Conservation (phyloP, 64 coral and sea anemone species). For the Stichodactyla mertensii region DNA sequence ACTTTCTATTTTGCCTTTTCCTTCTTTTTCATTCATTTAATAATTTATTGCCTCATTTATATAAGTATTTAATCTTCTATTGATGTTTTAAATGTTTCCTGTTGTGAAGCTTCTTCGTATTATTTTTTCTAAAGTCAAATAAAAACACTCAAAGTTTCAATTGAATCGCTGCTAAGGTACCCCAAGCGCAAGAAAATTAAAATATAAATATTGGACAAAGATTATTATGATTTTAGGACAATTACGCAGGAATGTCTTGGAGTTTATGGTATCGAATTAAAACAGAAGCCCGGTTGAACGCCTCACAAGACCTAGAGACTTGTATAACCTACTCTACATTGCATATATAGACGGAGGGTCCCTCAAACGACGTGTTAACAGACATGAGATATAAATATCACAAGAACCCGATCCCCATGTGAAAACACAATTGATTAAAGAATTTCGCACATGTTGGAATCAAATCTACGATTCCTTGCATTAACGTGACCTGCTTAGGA, state of each 20-base stretch:
- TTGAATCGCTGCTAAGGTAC: not conserved
- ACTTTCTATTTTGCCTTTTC: not conserved
- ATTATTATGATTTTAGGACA: not conserved
- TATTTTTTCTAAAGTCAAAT: not conserved
- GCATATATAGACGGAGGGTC: too few relatives aligned
- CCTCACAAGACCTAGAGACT: too few relatives aligned
- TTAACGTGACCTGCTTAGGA: not conserved
- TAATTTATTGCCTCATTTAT: not conserved
- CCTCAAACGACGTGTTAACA: too few relatives aligned
- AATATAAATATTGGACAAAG: not conserved
- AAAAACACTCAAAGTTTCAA: not conserved
- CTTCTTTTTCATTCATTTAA: not conserved
- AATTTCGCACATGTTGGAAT: not conserved
- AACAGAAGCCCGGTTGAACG: too few relatives aligned
- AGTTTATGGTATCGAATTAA: too few relatives aligned
- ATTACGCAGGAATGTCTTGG: not conserved
- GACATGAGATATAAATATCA: not conserved
- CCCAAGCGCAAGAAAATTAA: not conserved
- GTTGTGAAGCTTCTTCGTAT: not conserved
- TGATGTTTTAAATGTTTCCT: not conserved
- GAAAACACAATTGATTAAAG: not conserved
- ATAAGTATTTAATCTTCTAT: not conserved
- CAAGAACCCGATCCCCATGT: not conserved
- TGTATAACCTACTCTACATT: too few relatives aligned
- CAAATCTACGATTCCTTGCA: not conserved